Percentiles rank a stretch among this genome's conserved stretches.
These are phyloP conservation scores for Eristalis tenax DNA, from an alignment of 2,888 invertebrate species.

Conservation along the genomic window DNA sequence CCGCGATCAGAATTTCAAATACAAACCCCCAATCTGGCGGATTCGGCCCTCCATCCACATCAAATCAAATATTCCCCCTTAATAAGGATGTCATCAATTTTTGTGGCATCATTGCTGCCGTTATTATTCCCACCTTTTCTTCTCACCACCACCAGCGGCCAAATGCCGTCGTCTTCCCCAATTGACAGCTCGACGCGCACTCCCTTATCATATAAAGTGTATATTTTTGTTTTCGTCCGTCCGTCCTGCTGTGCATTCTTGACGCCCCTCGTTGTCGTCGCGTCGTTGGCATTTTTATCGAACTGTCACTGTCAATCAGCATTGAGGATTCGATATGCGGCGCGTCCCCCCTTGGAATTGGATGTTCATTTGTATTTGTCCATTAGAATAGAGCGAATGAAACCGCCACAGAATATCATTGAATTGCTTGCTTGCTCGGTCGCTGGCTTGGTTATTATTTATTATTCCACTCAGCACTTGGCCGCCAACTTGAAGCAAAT, in stretches of 20 bases:
- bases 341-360: not conserved
- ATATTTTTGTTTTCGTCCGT: not conserved
- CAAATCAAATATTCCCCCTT: conserved; percentile 44
- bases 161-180: not conserved
- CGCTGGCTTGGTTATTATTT: conserved; percentile 44
- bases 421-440: conserved; percentile 30
- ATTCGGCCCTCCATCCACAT: conserved; percentile 2
- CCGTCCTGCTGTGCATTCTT: not conserved
- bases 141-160: not conserved
- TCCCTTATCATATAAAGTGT: not conserved
- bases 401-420: conserved; percentile 10
- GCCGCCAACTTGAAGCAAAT: conserved; percentile 35
- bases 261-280: not conserved
- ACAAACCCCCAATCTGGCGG: not conserved
- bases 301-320: conserved; percentile 56
- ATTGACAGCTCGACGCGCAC: not conserved
- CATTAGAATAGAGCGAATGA: conserved; percentile 42
- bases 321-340: conserved; percentile 11
- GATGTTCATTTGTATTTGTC: conserved; percentile 54
- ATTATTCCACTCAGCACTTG: conserved; percentile 45
- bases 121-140: conserved; percentile 6
- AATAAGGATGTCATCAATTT: conserved; percentile 43
- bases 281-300: conserved; percentile 26
- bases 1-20: conserved; percentile 55
- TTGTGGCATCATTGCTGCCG: conserved; percentile 25